phyloP scores from a whole-genome alignment of 2,888 invertebrate species.

The Spicauda simplicius region DNA sequence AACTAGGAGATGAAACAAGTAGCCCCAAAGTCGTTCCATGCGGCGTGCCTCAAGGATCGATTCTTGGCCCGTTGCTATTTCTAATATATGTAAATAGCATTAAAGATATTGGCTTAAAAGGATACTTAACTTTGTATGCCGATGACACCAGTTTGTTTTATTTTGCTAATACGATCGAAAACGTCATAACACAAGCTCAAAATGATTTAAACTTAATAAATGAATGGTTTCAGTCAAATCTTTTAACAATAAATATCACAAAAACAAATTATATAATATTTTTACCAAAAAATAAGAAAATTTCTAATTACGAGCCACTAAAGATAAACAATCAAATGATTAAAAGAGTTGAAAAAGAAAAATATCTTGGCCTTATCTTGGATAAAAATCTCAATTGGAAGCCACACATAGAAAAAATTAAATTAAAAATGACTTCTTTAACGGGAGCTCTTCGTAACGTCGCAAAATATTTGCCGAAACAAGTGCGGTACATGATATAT shows the following conservation, averaged over 20 bases:
- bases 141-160: constrained; percentile 42
- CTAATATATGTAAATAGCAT: constrained; percentile 38
- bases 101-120: constrained; percentile 21
- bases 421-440: constrained; percentile 15
- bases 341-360: neutral
- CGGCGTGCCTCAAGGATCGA: constrained; percentile 1
- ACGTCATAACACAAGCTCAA: constrained; percentile 30
- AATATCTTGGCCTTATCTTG: constrained; percentile 21
- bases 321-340: constrained; percentile 2
- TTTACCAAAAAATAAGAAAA: constrained; percentile 18
- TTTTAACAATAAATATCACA: constrained; percentile 38
- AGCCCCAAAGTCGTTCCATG: neutral
- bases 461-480: constrained; percentile 6
- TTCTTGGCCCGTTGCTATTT: no score
- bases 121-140: constrained; percentile 38
- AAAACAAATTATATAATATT: constrained; percentile 38
- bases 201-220: constrained; percentile 35
- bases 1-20: neutral
- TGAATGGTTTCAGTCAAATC: constrained; percentile 38
- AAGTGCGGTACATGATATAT: constrained; percentile 21
- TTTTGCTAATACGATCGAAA: constrained; percentile 34
- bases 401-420: constrained; percentile 19
- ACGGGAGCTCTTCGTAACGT: constrained; percentile 8
- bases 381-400: constrained; percentile 16
- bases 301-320: neutral